Conservation (phyloP, 2,888 invertebrate genomes). For the Polia nebulosa region DNA sequence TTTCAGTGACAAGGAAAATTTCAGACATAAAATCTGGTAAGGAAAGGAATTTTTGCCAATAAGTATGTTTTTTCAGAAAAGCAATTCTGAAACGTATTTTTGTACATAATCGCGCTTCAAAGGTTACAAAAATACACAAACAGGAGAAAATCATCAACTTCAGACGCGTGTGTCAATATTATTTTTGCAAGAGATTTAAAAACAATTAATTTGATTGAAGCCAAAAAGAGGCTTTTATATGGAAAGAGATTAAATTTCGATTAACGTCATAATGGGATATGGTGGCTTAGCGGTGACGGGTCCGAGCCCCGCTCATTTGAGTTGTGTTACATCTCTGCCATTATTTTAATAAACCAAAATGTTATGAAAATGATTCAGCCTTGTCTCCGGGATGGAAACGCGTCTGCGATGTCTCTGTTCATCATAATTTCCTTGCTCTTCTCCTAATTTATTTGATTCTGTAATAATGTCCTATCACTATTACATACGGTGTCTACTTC, state of each 20-base stretch:
- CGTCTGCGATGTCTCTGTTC: too few relatives aligned
- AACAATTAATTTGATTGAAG: slow-evolving; percentile 16
- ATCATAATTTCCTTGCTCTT: too few relatives aligned
- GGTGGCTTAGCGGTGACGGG: slow-evolving; percentile 19
- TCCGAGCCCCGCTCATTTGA: neutral
- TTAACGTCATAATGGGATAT: slow-evolving; percentile 12
- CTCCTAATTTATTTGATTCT: too few relatives aligned
- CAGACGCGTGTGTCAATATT: neutral
- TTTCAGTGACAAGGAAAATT: slow-evolving; percentile 1
- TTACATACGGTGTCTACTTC: too few relatives aligned
- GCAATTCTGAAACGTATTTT: neutral
- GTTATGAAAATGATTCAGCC: too few relatives aligned
- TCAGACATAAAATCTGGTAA: neutral
- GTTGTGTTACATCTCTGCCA: neutral
- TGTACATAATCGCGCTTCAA: neutral
- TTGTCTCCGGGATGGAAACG: too few relatives aligned
- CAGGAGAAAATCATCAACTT: neutral
- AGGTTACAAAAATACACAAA: neutral
- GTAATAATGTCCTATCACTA: too few relatives aligned
- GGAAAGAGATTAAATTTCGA: slow-evolving; percentile 30
- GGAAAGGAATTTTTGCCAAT: neutral
- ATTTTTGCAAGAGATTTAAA: slow-evolving; percentile 11
- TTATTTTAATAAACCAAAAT: neutral
- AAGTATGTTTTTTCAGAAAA: neutral
- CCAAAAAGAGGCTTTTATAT: slow-evolving; percentile 16